Base-by-base conservation (phyloP, 2,113 vertebrate genomes). In the Tamias sibiricus region DNA sequence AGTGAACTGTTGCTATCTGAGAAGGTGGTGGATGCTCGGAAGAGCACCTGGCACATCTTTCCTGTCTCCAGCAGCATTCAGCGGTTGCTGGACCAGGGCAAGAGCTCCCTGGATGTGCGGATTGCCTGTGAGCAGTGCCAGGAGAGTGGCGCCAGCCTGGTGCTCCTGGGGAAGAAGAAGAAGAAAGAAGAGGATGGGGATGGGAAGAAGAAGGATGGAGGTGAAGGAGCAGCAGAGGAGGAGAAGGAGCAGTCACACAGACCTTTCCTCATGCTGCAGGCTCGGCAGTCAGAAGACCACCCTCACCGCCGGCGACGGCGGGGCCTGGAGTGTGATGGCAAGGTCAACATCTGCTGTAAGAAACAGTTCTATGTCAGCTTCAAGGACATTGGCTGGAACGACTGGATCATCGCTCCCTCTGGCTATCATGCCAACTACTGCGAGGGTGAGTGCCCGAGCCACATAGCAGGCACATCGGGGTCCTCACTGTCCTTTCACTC, bases 351-450 rank as follows among this genome's bases (percentile, higher is more conserved):
- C 94, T 99, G 99, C 98, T 99, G 99, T 98, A 99, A 99, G 96
- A 99, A 99, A 37, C 99, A 99, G 95, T 99, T 99, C 98, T 99
- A 99, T 82, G 99, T 99, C 82, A 99, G 99, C 97, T 99, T 99
- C 98, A 99, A 99, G 97, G 99, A 99, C 98, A 99, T 99, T 79
- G 99, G 99, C 94, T 99, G 99, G 99, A 99, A 99, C 80, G 99
- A 99, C 98, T 99, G 99, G 99, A 99, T 99, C 98, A 99, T 99
- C 59, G 99, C 99, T 4, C 99, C 99, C 6, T 97, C 99, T 0
- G 99, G 99, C 68, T 99, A 99, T 96, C 99, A 99, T 0, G 99
- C 99, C 98, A 99, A 99, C 98, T 99, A 99, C 98, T 99, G 99
- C 1, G 99, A 99, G 98, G 99, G 99, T 1, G 99, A 99, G 95